A percentile compares a stretch with the other conserved stretches of the same genome.
phyloP scores from a whole-genome alignment of 2,888 invertebrate species.

The Nasonovia ribisnigri region DNA sequence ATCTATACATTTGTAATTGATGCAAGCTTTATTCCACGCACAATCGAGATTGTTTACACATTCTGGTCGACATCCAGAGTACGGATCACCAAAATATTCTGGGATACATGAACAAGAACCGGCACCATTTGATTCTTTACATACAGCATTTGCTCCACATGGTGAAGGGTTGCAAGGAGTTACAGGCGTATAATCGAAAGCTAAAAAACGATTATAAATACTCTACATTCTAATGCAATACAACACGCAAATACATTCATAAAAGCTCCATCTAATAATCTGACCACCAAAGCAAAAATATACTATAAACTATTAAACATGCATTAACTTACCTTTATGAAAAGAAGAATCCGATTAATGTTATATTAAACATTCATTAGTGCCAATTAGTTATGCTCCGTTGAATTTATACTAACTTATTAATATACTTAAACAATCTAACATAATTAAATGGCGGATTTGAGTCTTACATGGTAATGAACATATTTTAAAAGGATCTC shows the following conservation, averaged over 20 bases:
- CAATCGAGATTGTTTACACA: conserved; percentile 85
- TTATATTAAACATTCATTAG: not conserved
- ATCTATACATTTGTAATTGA: conserved; percentile 82
- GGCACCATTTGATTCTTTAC: conserved; percentile 80
- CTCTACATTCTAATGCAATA: conserved; percentile 50
- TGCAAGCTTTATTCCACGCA: conserved; percentile 79
- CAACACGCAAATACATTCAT: conserved; percentile 5
- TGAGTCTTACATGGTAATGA: conserved; percentile 47
- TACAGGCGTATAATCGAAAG: conserved; percentile 68
- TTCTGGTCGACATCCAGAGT: conserved; percentile 82
- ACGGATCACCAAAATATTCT: conserved; percentile 83
- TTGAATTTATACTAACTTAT: not conserved
- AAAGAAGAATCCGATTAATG: not conserved
- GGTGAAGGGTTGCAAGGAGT: conserved; percentile 83
- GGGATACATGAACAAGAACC: conserved; percentile 83
- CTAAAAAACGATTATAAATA: conserved; percentile 62
- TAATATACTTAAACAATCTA: not conserved
- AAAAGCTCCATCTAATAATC: not conserved
- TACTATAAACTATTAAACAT: conserved; percentile 6
- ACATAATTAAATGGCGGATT: not conserved
- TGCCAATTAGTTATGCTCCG: not conserved
- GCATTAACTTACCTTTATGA: conserved; percentile 31
- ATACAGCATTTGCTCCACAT: conserved; percentile 84
- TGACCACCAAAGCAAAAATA: not conserved
- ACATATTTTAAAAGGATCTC: conserved; percentile 74